Evolutionary conservation across 2,888 invertebrate genomes (phyloP).

Genomic region (Caenorhabditis sp.): DNA sequence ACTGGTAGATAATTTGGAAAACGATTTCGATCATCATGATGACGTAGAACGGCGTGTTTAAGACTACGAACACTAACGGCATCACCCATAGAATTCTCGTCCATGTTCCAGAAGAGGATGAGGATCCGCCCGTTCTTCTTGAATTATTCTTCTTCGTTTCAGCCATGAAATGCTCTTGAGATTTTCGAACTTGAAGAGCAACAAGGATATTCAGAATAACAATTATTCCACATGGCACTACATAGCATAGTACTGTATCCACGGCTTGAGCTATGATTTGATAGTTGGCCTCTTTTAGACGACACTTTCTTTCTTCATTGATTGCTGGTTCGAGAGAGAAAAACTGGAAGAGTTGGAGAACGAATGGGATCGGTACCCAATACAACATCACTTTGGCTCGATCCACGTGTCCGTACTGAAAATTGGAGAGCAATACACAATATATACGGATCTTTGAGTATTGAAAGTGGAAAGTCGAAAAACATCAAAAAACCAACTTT

Average conservation of each 20-base stretch:
- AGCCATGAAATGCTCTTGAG: slow-evolving; percentile 63
- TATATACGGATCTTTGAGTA: slow-evolving; percentile 2
- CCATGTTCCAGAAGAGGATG: slow-evolving; percentile 71
- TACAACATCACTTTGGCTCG: slow-evolving; percentile 75
- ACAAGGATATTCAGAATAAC: slow-evolving; percentile 80
- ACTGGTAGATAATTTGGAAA: slow-evolving; percentile 68
- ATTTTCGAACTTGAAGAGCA: slow-evolving; percentile 73
- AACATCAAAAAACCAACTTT: background rate
- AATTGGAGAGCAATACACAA: slow-evolving; percentile 41
- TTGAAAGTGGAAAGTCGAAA: background rate
- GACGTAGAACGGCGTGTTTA: slow-evolving; percentile 82
- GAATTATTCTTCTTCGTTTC: slow-evolving; percentile 65
- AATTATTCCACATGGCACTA: slow-evolving; percentile 80
- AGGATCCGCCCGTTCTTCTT: slow-evolving; percentile 67
- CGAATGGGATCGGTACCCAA: slow-evolving; percentile 82
- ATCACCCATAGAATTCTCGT: slow-evolving; percentile 82
- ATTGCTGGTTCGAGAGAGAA: slow-evolving; percentile 71
- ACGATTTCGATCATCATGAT: slow-evolving; percentile 71
- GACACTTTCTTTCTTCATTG: slow-evolving; percentile 66
- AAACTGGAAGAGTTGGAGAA: slow-evolving; percentile 81
- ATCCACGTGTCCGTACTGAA: slow-evolving; percentile 78
- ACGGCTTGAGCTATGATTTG: slow-evolving; percentile 77
- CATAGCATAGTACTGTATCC: slow-evolving; percentile 81
- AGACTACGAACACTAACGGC: slow-evolving; percentile 81
- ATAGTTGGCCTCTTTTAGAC: slow-evolving; percentile 70